These are phyloP conservation scores for Alligator sinensis DNA, from an alignment of 2,113 vertebrate species.

Conservation along the genomic window DNA sequence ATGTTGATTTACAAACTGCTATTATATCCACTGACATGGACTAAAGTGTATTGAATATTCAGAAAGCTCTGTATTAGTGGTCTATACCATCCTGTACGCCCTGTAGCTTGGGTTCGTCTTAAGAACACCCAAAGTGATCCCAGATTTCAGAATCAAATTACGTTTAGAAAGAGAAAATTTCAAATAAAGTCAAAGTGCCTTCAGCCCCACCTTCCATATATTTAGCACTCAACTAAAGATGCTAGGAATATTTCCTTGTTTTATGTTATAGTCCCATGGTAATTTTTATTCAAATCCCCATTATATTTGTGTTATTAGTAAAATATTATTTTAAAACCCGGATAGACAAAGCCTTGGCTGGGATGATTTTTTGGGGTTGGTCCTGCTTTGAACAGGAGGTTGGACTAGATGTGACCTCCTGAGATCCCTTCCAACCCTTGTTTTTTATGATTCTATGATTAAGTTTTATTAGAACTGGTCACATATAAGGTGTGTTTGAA, in stretches of 20 bases:
- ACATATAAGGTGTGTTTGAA: background rate
- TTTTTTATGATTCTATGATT: too few species aligned
- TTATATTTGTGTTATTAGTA: background rate
- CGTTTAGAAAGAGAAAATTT: constrained; percentile 51
- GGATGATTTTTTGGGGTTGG: too few species aligned
- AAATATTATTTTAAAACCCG: background rate
- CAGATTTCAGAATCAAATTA: constrained; percentile 53
- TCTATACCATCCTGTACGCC: constrained; percentile 17
- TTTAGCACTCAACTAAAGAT: background rate
- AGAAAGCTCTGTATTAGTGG: constrained; percentile 51
- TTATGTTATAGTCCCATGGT: background rate
- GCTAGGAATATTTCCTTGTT: constrained; percentile 13
- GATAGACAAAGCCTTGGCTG: too few species aligned
- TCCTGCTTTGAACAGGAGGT: too few species aligned
- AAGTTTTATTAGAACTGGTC: background rate
- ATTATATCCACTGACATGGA: constrained; percentile 54
- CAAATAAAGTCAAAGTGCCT: constrained; percentile 47
- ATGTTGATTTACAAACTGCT: constrained; percentile 69
- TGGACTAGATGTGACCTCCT: too few species aligned
- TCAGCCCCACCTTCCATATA: background rate
- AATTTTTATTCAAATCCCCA: background rate
- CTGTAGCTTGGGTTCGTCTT: constrained; percentile 10
- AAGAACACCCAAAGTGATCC: constrained; percentile 65
- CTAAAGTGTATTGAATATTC: constrained; percentile 62
- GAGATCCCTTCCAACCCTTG: too few species aligned